Conservation (phyloP, 2,113 vertebrate species). For the Cathartes aura region DNA sequence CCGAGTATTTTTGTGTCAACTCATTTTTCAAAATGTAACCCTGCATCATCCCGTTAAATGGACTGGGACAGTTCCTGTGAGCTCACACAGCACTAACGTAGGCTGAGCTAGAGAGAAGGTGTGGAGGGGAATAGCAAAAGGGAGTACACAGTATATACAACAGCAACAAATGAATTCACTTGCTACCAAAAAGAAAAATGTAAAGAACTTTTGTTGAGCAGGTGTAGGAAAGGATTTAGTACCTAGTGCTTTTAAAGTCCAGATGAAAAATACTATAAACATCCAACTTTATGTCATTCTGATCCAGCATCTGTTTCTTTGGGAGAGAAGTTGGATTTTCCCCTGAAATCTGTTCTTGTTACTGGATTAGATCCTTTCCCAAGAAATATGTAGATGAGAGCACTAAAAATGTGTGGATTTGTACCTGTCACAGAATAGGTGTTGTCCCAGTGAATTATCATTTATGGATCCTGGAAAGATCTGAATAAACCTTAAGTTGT, state of each 20-base stretch:
- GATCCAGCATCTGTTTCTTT: neutral
- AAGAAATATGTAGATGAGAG: neutral
- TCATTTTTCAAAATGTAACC: neutral
- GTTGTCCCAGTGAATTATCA: neutral
- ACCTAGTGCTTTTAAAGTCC: neutral
- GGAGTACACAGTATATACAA: neutral
- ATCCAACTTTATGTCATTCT: neutral
- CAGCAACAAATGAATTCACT: neutral
- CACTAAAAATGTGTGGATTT: neutral
- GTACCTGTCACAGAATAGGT: neutral
- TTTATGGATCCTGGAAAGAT: neutral
- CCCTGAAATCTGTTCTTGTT: neutral
- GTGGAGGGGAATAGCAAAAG: neutral
- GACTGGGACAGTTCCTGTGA: neutral
- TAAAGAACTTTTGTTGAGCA: neutral
- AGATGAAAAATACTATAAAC: neutral
- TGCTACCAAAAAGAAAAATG: neutral
- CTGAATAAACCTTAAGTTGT: neutral
- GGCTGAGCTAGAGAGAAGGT: neutral
- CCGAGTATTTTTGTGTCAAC: neutral
- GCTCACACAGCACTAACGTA: neutral
- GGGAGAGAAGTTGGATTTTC: neutral
- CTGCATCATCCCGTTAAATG: rapidly evolving
- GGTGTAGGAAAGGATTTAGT: neutral
- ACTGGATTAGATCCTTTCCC: neutral